Percentiles rank a stretch among this genome's conserved stretches.
phyloP scores from a whole-genome alignment of 35 echinoderm and acorn worm species.

The Ophiothrix spiculata region DNA sequence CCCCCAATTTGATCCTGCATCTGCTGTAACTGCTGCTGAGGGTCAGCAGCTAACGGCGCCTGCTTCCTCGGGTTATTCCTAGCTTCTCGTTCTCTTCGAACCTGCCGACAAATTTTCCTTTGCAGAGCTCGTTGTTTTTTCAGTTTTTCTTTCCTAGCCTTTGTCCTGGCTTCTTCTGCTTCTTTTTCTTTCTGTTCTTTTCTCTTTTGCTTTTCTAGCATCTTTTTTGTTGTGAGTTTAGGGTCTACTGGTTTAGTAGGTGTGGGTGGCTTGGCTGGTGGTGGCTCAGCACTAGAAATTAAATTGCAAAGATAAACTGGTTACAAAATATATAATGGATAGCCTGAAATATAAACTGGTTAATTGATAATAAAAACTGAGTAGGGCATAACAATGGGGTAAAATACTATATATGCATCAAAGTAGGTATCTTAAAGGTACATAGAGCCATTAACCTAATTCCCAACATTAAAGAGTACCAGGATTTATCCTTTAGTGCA shows the following conservation, averaged over 20 bases:
- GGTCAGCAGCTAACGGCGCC: slow-evolving; percentile 61
- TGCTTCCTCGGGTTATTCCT: slow-evolving; percentile 45
- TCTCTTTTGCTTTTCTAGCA: slow-evolving; percentile 13
- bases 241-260: not conserved
- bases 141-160: slow-evolving; percentile 60
- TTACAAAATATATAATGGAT: too few relatives aligned
- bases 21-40: slow-evolving; percentile 51
- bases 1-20: slow-evolving; percentile 24
- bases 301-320: too few relatives aligned
- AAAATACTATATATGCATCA: too few relatives aligned
- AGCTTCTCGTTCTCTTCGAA: slow-evolving; percentile 52
- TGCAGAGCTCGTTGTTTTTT: slow-evolving; percentile 85
- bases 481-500: too few relatives aligned
- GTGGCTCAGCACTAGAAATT: not conserved
- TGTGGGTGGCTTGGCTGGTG: not conserved
- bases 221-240: slow-evolving; percentile 16
- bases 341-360: too few relatives aligned
- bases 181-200: slow-evolving; percentile 32
- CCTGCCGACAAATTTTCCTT: slow-evolving; percentile 60
- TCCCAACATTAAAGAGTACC: too few relatives aligned
- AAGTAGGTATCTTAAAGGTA: too few relatives aligned
- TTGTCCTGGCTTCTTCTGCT: slow-evolving; percentile 60
- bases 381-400: too few relatives aligned
- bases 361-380: too few relatives aligned
- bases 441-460: too few relatives aligned